phyloP scores from a whole-genome alignment of 1,140 invertebrate species.

The Caenorhabditis latens region DNA sequence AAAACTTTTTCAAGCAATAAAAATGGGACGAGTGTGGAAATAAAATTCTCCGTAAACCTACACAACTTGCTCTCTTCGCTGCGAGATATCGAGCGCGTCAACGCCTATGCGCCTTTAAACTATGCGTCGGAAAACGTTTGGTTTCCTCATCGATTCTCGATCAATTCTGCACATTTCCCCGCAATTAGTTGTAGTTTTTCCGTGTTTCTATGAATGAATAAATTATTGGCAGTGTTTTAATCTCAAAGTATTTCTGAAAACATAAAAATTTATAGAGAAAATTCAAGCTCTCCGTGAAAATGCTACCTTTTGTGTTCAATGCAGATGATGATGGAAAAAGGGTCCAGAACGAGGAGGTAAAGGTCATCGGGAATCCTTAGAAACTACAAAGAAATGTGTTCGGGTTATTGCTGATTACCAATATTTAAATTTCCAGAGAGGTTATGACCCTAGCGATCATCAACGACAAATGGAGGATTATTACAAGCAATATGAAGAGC shows the following conservation, averaged over 20 bases:
- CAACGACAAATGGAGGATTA: slow-evolving; percentile 31
- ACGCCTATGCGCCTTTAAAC: slow-evolving; percentile 19
- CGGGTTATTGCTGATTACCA: background rate
- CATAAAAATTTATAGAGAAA: slow-evolving; percentile 26
- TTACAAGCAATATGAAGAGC: slow-evolving; percentile 37
- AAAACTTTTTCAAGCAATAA: background rate
- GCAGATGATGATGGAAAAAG: slow-evolving; percentile 31
- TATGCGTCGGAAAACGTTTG: background rate
- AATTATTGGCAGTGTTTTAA: background rate
- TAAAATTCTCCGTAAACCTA: background rate
- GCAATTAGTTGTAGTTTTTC: background rate
- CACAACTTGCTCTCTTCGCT: background rate
- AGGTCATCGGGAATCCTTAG: background rate
- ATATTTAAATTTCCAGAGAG: background rate
- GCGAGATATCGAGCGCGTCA: background rate
- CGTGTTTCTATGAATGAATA: background rate
- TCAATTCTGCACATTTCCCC: background rate
- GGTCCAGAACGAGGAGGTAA: slow-evolving; percentile 35
- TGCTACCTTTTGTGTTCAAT: slow-evolving; percentile 47
- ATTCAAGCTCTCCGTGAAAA: background rate
- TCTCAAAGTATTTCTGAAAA: background rate
- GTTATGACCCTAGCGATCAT: slow-evolving; percentile 14
- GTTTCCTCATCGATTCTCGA: background rate
- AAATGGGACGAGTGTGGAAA: background rate
- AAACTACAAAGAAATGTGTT: background rate